phyloP scores from a whole-genome alignment of 2,888 invertebrate genomes.

The Carterocephalus palaemon region DNA sequence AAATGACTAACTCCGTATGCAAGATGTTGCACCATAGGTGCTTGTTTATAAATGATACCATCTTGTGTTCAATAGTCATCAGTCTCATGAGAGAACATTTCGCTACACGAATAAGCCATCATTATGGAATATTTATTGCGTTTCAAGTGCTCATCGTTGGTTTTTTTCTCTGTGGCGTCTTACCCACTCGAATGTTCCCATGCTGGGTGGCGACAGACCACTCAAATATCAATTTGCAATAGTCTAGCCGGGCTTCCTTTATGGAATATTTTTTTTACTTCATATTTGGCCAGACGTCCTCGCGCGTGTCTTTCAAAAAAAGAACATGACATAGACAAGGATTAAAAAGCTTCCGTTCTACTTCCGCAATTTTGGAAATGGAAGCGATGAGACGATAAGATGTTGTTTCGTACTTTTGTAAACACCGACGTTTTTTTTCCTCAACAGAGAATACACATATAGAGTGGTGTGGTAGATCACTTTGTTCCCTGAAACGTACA shows the following conservation, averaged over 20 bases:
- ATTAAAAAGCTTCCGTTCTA: conserved; percentile 46
- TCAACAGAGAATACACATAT: too few relatives aligned
- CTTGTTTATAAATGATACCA: too few relatives aligned
- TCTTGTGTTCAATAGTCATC: too few relatives aligned
- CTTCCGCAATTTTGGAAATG: conserved; percentile 29
- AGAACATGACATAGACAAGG: conserved; percentile 39
- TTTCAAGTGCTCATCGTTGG: conserved; percentile 45
- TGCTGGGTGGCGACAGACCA: conserved; percentile 76
- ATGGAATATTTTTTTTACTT: conserved; percentile 41
- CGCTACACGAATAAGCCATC: conserved; percentile 29
- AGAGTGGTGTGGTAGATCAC: too few relatives aligned
- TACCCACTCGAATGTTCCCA: conserved; percentile 62
- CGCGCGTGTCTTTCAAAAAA: conserved; percentile 59
- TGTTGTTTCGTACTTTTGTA: too few relatives aligned
- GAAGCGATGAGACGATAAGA: conserved; percentile 1
- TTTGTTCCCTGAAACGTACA: too few relatives aligned
- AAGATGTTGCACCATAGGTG: too few relatives aligned
- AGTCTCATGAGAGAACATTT: conserved; percentile 21
- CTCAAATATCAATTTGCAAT: conserved; percentile 72
- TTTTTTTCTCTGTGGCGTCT: conserved; percentile 56
- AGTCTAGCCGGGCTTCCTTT: conserved; percentile 70
- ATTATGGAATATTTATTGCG: conserved; percentile 58
- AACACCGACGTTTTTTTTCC: too few relatives aligned
- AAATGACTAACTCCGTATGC: too few relatives aligned
- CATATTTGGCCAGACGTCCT: conserved; percentile 50